Conservation (phyloP, 2,888 invertebrate species). For the Papilio gigon region DNA sequence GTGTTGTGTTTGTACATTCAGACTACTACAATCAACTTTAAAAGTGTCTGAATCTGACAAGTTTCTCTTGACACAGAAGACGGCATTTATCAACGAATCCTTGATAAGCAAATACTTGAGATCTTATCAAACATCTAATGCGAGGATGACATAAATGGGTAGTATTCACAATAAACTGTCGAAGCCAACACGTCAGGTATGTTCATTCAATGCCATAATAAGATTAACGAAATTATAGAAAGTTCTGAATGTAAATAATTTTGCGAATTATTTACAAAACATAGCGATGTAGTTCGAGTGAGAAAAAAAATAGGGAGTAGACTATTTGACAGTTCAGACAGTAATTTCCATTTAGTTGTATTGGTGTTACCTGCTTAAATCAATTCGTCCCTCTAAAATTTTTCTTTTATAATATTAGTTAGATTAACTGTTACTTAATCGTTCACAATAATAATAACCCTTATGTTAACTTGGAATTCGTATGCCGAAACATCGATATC, state of each 20-base stretch:
- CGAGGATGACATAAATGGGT: conserved; percentile 45
- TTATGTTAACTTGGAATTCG: too few relatives aligned
- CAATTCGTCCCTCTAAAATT: too few relatives aligned
- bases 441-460: not conserved
- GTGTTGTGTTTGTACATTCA: too few relatives aligned
- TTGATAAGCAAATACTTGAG: conserved; percentile 65
- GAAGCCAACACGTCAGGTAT: conserved; percentile 58
- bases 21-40: not conserved
- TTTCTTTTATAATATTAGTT: too few relatives aligned
- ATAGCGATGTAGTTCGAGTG: too few relatives aligned
- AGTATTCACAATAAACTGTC: conserved; percentile 53
- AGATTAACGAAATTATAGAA: not conserved
- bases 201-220: conserved; percentile 45
- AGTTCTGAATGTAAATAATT: not conserved
- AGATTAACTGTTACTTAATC: too few relatives aligned
- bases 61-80: conserved; percentile 47
- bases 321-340: too few relatives aligned
- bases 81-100: conserved; percentile 44
- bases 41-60: conserved; percentile 34
- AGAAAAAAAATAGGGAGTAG: too few relatives aligned
- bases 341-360: too few relatives aligned
- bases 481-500: too few relatives aligned
- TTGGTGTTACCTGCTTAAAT: too few relatives aligned
- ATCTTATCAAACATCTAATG: conserved; percentile 61
- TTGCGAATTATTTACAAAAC: too few relatives aligned